Percentiles rank a stretch among this genome's conserved stretches.
These are phyloP conservation scores for Lineus longissimus DNA, from an alignment of 1,140 invertebrate genomes.

Conservation along the genomic window DNA sequence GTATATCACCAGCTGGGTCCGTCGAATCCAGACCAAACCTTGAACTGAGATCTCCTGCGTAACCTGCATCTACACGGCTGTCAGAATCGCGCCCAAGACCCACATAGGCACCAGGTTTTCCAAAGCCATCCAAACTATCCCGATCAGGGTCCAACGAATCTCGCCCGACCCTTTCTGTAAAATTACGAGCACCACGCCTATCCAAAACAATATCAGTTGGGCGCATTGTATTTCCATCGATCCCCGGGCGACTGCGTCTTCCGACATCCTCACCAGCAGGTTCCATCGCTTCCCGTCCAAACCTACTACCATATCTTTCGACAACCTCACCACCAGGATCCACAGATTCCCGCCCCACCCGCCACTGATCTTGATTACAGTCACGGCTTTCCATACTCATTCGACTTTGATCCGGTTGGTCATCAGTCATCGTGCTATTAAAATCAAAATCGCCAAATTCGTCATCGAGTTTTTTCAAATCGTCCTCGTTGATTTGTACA, in stretches of 20 bases:
- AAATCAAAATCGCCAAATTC: constrained; percentile 34
- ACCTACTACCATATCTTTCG: background rate
- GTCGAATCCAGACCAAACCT: no score
- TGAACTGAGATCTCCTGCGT: no score
- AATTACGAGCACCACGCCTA: background rate
- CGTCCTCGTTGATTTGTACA: constrained; percentile 32
- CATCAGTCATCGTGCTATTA: constrained; percentile 8
- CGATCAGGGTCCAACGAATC: no score
- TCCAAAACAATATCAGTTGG: background rate
- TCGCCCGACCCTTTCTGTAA: no score
- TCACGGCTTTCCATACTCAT: constrained; percentile 7
- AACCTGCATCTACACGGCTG: no score
- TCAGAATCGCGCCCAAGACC: no score
- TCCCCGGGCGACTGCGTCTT: background rate
- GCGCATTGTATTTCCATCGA: background rate
- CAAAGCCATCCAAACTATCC: no score
- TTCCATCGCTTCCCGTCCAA: background rate
- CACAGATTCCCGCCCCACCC: no score
- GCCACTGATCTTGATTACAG: background rate
- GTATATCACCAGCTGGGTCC: no score
- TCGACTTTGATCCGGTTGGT: constrained; percentile 15
- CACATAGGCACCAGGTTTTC: no score
- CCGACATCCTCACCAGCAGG: background rate
- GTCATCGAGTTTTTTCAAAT: constrained; percentile 30
- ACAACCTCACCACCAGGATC: background rate